Evolutionary conservation across 2,797 vertebrate species (phyloP), one percentile per base, ranked within the genome.

Genomic region (Austrolebias charrua): DNA sequence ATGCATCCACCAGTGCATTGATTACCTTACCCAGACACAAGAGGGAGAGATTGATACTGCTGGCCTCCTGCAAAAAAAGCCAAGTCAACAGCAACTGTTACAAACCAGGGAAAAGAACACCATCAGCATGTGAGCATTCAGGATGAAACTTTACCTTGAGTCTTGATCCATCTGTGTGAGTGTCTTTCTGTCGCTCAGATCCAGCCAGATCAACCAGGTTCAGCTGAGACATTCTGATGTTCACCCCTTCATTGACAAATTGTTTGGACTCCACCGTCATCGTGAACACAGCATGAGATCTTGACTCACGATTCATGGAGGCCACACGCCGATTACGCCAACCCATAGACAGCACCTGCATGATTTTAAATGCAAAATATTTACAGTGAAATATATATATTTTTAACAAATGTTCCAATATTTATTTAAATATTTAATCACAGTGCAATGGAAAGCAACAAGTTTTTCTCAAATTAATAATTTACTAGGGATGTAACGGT

Each of bases 1-100:
- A 93, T 68, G 98, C 92, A 2, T 98, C 97, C 38, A 98, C 95
- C 69, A 99, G 93, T 0, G 96, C 96, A 71, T 96, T 97, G 56
- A 98, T 99, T 55, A 98, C 97, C 81, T 97, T 95, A 66, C 95
- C 95, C 56, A 98, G 89, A 84, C 95, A 98, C 89, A 96, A 98
- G 40, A 99, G 77, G 0, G 96, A 98, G 13, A 95, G 91, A 69
- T 99, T 99, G 89, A 98, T 99, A 55, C 95, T 99, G 78, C 96
- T 95, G 20, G 97, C 96, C 75, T 99, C 97, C 96, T 99, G 65
- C 29, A 80, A 60, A 1, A n/a, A 49, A 59, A 61, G 0, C 8
- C 55, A 35, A 16, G 9, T 16, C 70, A 55, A 52, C 50, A 55
- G 44, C 3, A 56, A 14, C 6, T 28, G 9, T 81, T 50, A 69